Conservation (phyloP, 2,797 vertebrate genomes). For the Thamnophis elegans region DNA sequence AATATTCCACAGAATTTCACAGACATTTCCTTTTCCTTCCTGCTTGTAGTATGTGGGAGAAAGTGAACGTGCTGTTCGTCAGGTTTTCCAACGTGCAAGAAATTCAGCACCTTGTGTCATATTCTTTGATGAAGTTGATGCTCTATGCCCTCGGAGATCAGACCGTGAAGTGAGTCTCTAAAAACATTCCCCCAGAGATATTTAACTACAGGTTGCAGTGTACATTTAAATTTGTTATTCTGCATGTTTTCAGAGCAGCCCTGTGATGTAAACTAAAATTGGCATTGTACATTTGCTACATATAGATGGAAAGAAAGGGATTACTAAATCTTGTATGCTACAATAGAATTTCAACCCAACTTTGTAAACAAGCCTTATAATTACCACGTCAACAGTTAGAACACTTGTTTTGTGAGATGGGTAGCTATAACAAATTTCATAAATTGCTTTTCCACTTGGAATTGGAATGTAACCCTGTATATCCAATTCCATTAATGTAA, state of each 20-base stretch:
- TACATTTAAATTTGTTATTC: neutral
- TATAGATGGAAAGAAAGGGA: neutral
- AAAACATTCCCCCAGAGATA: neutral
- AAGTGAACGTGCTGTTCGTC: conserved; percentile 91
- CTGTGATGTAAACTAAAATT: neutral
- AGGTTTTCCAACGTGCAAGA: conserved; percentile 91
- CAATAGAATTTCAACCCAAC: neutral
- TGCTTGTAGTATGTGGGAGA: conserved; percentile 89
- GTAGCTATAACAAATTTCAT: neutral
- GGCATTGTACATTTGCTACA: neutral
- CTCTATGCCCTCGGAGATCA: conserved; percentile 92
- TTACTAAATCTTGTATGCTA: neutral
- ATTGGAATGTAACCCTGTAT: neutral
- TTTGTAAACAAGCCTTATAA: neutral
- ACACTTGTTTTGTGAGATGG: neutral
- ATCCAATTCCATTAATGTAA: neutral
- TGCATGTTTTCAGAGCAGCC: neutral
- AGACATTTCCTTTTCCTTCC: neutral
- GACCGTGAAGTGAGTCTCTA: conserved; percentile 82
- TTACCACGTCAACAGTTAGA: neutral
- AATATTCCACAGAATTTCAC: neutral
- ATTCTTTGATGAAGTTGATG: conserved; percentile 97
- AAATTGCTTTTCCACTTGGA: neutral
- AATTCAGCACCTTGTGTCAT: conserved; percentile 96
- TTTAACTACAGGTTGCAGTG: neutral